Conservation (phyloP, 2,888 invertebrate species). For the Macrophya alboannulata region DNA sequence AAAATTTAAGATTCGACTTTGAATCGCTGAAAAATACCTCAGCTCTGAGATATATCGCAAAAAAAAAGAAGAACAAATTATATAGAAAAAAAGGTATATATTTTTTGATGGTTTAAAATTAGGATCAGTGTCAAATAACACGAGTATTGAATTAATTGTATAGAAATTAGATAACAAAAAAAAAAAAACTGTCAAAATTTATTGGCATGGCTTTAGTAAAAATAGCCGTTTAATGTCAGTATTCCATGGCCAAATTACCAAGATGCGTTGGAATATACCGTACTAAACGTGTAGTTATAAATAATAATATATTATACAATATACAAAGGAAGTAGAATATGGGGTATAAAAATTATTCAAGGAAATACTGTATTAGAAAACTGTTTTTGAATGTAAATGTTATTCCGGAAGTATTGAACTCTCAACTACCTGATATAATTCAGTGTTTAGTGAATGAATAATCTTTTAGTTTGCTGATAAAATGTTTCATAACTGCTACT, state of each 20-base stretch:
- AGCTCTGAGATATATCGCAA: not conserved
- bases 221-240: constrained; percentile 51
- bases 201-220: constrained; percentile 30
- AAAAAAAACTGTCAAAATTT: constrained; percentile 7
- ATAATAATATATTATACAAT: not conserved
- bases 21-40: not conserved
- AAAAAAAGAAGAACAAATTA: not conserved
- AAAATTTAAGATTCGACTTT: constrained; percentile 1
- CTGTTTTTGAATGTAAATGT: constrained; percentile 32
- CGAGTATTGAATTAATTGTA: constrained; percentile 53
- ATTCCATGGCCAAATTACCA: constrained; percentile 57
- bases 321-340: constrained; percentile 41
- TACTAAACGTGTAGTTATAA: constrained; percentile 50
- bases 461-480: constrained; percentile 6
- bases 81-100: constrained; percentile 41
- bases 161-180: constrained; percentile 57
- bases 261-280: constrained; percentile 45
- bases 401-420: not conserved
- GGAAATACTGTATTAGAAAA: constrained; percentile 19
- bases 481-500: not conserved
- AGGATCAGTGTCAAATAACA: constrained; percentile 48
- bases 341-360: constrained; percentile 1
- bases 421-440: not conserved
- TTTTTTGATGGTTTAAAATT: constrained; percentile 50
- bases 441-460: constrained; percentile 15